These are phyloP conservation scores for Harpagoxenus sublaevis DNA, from an alignment of 2,888 invertebrate genomes.

Conservation along the genomic window DNA sequence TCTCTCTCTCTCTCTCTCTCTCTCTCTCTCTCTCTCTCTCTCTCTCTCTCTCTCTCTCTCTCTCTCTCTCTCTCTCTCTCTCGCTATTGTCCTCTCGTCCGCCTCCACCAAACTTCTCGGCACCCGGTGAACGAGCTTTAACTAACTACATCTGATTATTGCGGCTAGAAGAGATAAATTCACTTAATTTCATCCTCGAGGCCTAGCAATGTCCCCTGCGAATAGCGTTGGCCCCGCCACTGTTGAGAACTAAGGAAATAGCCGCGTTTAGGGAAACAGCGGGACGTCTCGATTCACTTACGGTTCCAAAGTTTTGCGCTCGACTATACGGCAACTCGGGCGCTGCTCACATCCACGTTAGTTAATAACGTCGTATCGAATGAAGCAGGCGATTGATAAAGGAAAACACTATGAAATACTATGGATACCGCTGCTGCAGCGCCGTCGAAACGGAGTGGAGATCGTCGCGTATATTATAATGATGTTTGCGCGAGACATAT, in stretches of 20 bases:
- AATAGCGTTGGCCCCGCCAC: not conserved
- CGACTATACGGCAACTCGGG: not conserved
- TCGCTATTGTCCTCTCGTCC: not conserved
- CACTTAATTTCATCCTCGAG: slow-evolving; percentile 75
- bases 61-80: no score
- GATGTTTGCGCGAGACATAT: slow-evolving; percentile 7
- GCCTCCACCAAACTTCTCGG: slow-evolving; percentile 12
- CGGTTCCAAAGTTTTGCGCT: slow-evolving; percentile 15
- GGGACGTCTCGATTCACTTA: not conserved
- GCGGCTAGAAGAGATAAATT: slow-evolving; percentile 79
- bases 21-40: not conserved
- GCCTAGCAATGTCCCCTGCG: slow-evolving; percentile 59
- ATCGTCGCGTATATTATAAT: slow-evolving; percentile 19
- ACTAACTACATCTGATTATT: slow-evolving; percentile 80
- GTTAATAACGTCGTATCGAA: slow-evolving; percentile 33
- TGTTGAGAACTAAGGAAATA: slow-evolving; percentile 49
- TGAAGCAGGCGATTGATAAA: slow-evolving; percentile 10
- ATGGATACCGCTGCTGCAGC: not conserved
- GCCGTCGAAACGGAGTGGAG: not conserved
- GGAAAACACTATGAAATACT: not conserved
- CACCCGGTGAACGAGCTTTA: slow-evolving; percentile 56
- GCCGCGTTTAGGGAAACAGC: slow-evolving; percentile 55
- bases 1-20: no score
- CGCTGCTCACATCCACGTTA: slow-evolving; percentile 6
- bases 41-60: not conserved